Evolutionary conservation across 1,140 invertebrate genomes (phyloP).

Genomic region (Tetramorium parvispinum): DNA sequence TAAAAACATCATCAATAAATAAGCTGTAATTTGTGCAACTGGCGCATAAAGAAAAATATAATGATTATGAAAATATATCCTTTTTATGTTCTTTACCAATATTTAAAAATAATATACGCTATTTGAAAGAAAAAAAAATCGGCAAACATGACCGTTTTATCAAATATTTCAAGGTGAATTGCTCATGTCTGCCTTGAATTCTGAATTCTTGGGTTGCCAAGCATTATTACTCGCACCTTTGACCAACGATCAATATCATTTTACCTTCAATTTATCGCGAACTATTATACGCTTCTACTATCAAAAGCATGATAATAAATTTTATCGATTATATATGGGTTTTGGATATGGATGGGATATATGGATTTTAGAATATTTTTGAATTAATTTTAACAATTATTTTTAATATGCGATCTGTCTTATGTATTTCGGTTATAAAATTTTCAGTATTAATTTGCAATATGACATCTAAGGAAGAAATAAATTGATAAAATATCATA

Average conservation of each 20-base stretch:
- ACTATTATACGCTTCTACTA: background rate
- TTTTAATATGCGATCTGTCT: background rate
- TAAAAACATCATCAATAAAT: background rate
- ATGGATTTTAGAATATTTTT: background rate
- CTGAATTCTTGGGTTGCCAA: background rate
- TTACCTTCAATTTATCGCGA: background rate
- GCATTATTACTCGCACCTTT: background rate
- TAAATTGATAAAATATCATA: background rate
- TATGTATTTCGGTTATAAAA: background rate
- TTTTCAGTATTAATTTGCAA: background rate
- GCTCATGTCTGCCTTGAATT: background rate
- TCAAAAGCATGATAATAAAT: background rate
- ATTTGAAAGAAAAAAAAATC: background rate
- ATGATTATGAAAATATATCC: background rate
- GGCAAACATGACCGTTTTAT: background rate
- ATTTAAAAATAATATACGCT: background rate
- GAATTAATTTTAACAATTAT: background rate
- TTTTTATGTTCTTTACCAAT: background rate
- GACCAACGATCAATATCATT: background rate
- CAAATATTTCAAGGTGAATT: slow-evolving; percentile 8
- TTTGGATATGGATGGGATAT: too few relatives aligned
- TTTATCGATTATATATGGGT: background rate
- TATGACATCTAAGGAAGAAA: background rate
- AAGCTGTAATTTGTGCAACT: background rate
- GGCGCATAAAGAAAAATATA: background rate